These are phyloP conservation scores for Aphidius ervi DNA, from an alignment of 1,140 invertebrate genomes.

Conservation along the genomic window DNA sequence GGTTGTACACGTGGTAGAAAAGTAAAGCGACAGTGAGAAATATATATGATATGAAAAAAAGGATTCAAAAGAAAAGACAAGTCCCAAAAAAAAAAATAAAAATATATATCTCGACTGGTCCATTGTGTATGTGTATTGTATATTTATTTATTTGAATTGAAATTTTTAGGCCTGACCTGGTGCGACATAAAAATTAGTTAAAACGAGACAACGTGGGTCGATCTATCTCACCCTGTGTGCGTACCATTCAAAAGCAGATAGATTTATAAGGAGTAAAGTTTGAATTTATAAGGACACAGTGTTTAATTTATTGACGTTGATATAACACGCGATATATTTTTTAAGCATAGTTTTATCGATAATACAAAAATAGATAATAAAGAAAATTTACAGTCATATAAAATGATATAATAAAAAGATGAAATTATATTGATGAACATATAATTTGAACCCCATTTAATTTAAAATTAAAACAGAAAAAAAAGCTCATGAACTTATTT, in stretches of 20 bases:
- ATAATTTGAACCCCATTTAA: no score
- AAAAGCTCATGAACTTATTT: conserved; percentile 2
- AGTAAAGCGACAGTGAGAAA: conserved; percentile 18
- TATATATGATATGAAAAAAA: conserved; percentile 24
- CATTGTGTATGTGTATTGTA: conserved; percentile 23
- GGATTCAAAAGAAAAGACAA: conserved; percentile 12
- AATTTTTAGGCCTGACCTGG: conserved; percentile 1
- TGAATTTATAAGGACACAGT: conserved; percentile 46
- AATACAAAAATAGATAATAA: conserved; percentile 33
- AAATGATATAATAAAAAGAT: no score
- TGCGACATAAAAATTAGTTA: conserved; percentile 51
- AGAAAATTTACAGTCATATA: conserved; percentile 1
- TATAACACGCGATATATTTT: conserved; percentile 47
- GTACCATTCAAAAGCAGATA: conserved; percentile 25
- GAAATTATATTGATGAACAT: no score
- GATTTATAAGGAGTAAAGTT: conserved; percentile 53
- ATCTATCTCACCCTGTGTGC: conserved; percentile 38
- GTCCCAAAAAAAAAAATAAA: conserved; percentile 2
- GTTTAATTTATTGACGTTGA: conserved; percentile 52
- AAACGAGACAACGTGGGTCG: conserved; percentile 45
- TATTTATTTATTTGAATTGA: not conserved
- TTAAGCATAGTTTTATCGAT: conserved; percentile 35
- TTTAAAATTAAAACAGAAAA: no score
- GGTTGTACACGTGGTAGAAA: not conserved
- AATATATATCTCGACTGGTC: conserved; percentile 30